phyloP scores from a whole-genome alignment of 2,113 vertebrate species.

The Peromyscus leucopus region DNA sequence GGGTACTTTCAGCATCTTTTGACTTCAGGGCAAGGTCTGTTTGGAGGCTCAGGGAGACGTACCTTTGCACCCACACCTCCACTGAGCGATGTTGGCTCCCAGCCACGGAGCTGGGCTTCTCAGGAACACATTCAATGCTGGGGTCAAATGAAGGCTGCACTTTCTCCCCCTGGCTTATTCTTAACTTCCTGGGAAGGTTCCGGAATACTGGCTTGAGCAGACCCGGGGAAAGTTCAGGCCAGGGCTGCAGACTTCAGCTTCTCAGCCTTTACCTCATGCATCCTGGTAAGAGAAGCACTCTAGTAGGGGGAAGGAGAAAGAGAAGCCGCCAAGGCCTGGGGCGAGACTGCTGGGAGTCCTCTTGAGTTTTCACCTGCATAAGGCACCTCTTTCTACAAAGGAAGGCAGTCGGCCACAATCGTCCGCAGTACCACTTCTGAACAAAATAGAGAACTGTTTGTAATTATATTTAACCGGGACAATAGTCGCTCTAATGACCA shows the following conservation, averaged over 20 bases:
- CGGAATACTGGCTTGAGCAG: background rate
- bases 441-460: background rate
- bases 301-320: background rate
- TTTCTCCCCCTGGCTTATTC: background rate
- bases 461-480: background rate
- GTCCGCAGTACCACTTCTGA: background rate
- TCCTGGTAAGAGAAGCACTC: background rate
- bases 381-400: background rate
- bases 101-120: background rate
- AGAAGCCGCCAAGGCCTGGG: background rate
- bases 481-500: background rate
- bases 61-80: background rate
- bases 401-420: background rate
- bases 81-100: background rate
- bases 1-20: slow-evolving; percentile 20
- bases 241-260: background rate
- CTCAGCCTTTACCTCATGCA: background rate
- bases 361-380: background rate
- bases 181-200: background rate
- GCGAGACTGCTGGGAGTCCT: background rate
- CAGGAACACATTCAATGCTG: background rate
- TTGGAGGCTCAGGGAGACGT: background rate
- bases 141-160: background rate
- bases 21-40: background rate
- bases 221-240: background rate